These are phyloP conservation scores for Pardosa pseudoannulata DNA, from an alignment of 2,888 invertebrate species.

Conservation along the genomic window DNA sequence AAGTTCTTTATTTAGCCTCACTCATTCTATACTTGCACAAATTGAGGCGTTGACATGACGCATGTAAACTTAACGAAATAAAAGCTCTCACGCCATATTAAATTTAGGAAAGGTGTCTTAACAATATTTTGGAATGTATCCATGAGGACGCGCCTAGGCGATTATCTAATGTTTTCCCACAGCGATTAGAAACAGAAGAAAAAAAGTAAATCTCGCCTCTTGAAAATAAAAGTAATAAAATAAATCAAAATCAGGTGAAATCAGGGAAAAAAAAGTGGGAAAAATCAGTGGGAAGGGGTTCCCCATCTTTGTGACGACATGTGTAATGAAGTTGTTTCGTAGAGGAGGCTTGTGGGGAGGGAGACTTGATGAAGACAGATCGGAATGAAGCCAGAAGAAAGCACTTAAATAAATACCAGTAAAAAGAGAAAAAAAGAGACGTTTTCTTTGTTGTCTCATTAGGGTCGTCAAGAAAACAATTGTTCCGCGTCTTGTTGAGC, in stretches of 20 bases:
- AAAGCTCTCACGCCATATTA: too few relatives aligned
- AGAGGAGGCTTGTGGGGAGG: too few relatives aligned
- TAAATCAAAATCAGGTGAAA: background rate
- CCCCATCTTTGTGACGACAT: constrained; percentile 20
- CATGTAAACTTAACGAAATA: too few relatives aligned
- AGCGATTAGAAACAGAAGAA: background rate
- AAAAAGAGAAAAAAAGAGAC: constrained; percentile 10
- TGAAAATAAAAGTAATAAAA: background rate
- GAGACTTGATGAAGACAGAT: constrained; percentile 52
- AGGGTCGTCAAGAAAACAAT: constrained; percentile 46
- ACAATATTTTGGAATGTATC: background rate
- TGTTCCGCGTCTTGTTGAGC: constrained; percentile 46
- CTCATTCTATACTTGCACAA: too few relatives aligned
- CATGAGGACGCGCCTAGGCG: background rate
- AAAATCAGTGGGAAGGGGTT: background rate
- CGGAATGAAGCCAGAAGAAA: constrained; percentile 54
- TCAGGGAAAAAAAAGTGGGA: background rate
- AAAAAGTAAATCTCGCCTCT: background rate
- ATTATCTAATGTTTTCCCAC: background rate
- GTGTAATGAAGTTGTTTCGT: constrained; percentile 41
- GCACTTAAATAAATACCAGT: constrained; percentile 46
- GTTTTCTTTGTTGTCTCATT: constrained; percentile 50
- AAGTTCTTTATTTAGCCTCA: too few relatives aligned
- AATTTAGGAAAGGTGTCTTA: too few relatives aligned
- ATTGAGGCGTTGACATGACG: too few relatives aligned